Conservation (phyloP, 1,140 invertebrate genomes). For the Cecropterus lyciades region DNA sequence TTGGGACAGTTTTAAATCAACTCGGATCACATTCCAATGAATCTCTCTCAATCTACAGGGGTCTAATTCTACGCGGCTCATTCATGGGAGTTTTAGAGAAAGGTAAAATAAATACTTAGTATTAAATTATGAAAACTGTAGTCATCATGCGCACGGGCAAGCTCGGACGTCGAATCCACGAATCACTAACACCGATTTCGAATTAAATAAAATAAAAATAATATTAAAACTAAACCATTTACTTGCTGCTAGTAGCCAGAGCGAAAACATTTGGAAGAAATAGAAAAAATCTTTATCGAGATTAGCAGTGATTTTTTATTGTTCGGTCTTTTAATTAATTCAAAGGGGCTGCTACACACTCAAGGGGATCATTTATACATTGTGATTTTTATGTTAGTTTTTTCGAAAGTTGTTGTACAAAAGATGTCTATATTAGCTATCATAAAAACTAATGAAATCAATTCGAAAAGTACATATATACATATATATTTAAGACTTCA, state of each 20-base stretch:
- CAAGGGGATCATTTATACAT: not conserved
- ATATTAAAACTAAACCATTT: slow-evolving; percentile 64
- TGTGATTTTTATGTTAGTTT: slow-evolving; percentile 5
- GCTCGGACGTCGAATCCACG: slow-evolving; percentile 55
- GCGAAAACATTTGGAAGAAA: slow-evolving; percentile 76
- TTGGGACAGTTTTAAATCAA: not conserved
- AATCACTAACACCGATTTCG: slow-evolving; percentile 63
- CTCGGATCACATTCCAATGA: slow-evolving; percentile 62
- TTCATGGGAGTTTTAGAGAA: slow-evolving; percentile 63
- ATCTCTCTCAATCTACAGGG: slow-evolving; percentile 76
- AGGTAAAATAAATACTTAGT: slow-evolving; percentile 36
- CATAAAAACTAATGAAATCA: too few species aligned
- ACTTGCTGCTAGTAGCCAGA: slow-evolving; percentile 84
- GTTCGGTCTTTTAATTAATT: slow-evolving; percentile 43
- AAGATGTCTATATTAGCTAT: too few species aligned
- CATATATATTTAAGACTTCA: too few species aligned
- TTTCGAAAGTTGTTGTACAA: too few species aligned
- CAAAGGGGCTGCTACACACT: slow-evolving; percentile 22
- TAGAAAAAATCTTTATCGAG: slow-evolving; percentile 42
- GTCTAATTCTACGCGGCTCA: slow-evolving; percentile 70
- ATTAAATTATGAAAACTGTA: slow-evolving; percentile 45
- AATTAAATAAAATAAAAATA: too few species aligned
- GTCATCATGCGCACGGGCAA: slow-evolving; percentile 68
- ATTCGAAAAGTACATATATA: too few species aligned
- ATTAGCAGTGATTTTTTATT: slow-evolving; percentile 59